Evolutionary conservation across 2,113 vertebrate genomes (phyloP).

Genomic region (Colaptes auratus): DNA sequence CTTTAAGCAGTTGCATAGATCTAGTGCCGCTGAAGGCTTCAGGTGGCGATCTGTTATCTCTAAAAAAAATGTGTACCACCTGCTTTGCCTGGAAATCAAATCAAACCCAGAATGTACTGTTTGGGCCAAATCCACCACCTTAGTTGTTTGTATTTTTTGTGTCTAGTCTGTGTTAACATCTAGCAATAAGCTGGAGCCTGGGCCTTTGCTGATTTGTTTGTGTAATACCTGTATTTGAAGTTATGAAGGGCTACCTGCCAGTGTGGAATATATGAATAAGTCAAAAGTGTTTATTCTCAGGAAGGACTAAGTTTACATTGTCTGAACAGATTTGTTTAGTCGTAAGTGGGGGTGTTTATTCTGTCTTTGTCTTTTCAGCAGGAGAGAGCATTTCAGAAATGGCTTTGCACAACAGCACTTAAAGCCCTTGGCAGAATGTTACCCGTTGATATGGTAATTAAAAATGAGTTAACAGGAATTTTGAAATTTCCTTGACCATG

Average conservation of each 20-base stretch:
- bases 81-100: background rate
- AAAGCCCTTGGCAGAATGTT: background rate
- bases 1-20: background rate
- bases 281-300: constrained; percentile 46
- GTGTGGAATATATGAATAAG: constrained; percentile 32
- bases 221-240: constrained; percentile 49
- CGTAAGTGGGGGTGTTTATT: background rate
- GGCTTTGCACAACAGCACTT: background rate
- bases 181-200: background rate
- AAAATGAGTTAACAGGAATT: constrained; percentile 13
- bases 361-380: background rate
- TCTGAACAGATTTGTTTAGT: constrained; percentile 48
- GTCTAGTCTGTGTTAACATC: background rate
- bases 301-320: constrained; percentile 28
- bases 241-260: background rate
- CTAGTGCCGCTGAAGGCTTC: background rate
- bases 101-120: background rate
- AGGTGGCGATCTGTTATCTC: background rate
- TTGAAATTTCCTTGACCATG: background rate
- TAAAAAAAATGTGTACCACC: background rate
- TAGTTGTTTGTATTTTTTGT: background rate
- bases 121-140: background rate
- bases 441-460: background rate
- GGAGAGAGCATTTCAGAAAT: background rate
- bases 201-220: constrained; percentile 37